phyloP scores from a whole-genome alignment of 2,797 vertebrate species.

The Pyrocephalus nanus region DNA sequence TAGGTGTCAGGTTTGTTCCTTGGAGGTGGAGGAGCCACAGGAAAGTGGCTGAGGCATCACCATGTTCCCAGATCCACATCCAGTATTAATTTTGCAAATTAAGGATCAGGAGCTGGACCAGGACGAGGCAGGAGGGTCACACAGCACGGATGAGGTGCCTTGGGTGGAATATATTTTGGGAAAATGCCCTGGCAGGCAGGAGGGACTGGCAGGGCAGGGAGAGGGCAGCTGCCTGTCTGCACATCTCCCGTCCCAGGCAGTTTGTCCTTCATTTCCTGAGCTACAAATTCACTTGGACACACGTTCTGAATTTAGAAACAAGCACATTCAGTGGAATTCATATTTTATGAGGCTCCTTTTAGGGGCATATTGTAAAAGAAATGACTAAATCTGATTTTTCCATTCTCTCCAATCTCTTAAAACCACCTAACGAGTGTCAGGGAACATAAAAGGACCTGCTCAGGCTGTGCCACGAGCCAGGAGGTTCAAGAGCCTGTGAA shows the following conservation, averaged over 20 bases:
- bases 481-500: neutral
- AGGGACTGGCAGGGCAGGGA: neutral
- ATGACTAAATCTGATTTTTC: neutral
- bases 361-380: conserved; percentile 54
- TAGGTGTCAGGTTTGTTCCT: neutral
- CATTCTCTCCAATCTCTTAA: conserved; percentile 8
- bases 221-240: conserved; percentile 11
- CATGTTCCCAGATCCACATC: neutral
- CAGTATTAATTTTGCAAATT: rapidly evolving
- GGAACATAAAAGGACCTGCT: conserved; percentile 1
- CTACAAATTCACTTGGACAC: conserved; percentile 50
- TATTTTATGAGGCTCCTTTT: conserved; percentile 64
- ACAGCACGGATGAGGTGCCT: neutral
- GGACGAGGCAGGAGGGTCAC: rapidly evolving
- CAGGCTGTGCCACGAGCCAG: neutral
- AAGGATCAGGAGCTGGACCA: neutral
- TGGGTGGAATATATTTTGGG: neutral
- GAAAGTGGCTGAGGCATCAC: neutral
- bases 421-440: neutral
- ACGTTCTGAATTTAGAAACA: conserved; percentile 66
- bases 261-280: conserved; percentile 59
- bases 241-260: neutral
- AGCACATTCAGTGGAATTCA: conserved; percentile 27
- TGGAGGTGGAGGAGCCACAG: rapidly evolving
- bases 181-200: neutral